Evolutionary conservation across 2,888 invertebrate genomes (phyloP).

Genomic region (Leucozona laternaria): DNA sequence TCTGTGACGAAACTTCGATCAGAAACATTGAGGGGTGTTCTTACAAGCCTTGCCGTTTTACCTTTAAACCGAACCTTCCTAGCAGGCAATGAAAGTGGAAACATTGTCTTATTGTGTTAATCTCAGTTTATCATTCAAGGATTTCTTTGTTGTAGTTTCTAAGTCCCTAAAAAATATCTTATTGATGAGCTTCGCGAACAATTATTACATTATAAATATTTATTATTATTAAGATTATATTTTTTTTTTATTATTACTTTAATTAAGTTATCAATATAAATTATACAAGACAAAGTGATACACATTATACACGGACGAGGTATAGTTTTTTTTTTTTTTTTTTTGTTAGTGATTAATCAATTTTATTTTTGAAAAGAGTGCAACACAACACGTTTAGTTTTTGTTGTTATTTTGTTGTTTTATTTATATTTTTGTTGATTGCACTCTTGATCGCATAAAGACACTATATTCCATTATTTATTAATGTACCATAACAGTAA

Average conservation of each 20-base stretch:
- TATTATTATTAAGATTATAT: constrained; percentile 33
- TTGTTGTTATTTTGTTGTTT: constrained; percentile 50
- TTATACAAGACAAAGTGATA: constrained; percentile 62
- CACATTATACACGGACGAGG: constrained; percentile 16
- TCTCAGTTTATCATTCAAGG: not conserved
- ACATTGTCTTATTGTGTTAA: constrained; percentile 91
- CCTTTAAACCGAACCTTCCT: constrained; percentile 95
- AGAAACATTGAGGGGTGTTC: constrained; percentile 95
- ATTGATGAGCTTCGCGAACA: constrained; percentile 39
- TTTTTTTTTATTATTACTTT: not conserved
- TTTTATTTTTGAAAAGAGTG: constrained; percentile 30
- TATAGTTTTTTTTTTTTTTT: constrained; percentile 32
- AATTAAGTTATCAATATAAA: constrained; percentile 18
- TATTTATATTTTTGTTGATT: constrained; percentile 57
- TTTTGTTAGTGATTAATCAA: constrained; percentile 40
- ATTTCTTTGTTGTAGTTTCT: constrained; percentile 12
- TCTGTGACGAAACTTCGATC: constrained; percentile 93
- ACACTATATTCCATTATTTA: constrained; percentile 54
- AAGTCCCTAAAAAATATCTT: constrained; percentile 4
- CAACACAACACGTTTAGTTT: constrained; percentile 9
- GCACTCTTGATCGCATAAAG: constrained; percentile 37
- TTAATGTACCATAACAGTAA: constrained; percentile 8
- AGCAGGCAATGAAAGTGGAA: constrained; percentile 96
- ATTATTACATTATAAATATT: constrained; percentile 36
- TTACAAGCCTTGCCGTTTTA: constrained; percentile 95